Evolutionary conservation across 2,888 invertebrate species (phyloP), one percentile per base, ranked within the genome.

Genomic region (Elgonia sp.): DNA sequence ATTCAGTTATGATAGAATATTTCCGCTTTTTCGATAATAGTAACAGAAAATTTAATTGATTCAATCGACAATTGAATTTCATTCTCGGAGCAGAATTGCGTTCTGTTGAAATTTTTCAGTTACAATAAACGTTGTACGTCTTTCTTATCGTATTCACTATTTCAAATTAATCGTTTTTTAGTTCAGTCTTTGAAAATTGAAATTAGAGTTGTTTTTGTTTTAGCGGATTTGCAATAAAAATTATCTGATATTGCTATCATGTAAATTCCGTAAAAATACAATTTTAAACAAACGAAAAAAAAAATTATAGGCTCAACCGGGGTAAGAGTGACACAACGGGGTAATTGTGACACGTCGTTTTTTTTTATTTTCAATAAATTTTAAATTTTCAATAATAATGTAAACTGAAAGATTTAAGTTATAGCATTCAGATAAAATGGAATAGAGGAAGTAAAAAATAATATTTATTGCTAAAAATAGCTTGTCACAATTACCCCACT

Each of bases 11-110:
- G 62, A 75, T 50, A 46, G 29, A n/a, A 37, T 57, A 65, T 62
- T 75, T 46, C 12, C 62, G 20, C 50, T 42, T 67, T 42, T 46
- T 57, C 14, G 29, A 80, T 80, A 70, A 80, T 39, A 60, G 39
- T 62, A 80, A 70, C 37, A 46, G 79, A 57, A 80, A 80, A 60
- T 80, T 46, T 80, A 60, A 79, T 79, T 69, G 69, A 79, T 57
- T 79, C 21, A 67, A 46, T n/a, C 67, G 60, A 42, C 40, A 70
- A 80, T 80, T 80, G 42, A 80, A 70, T 80, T 80, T 57, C 55
- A 60, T 69, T 69, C 46, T 42, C 21, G 16, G 12, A 14, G 18
- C 39, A 67, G 67, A 55, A 67, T 67, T n/a, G 39, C 67, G 37
- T 60, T 50, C 40, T 37, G 69, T 40, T 80, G 60, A 46, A 40